Base-by-base conservation (phyloP, 1,140 invertebrate genomes). In the Helicoverpa zea region DNA sequence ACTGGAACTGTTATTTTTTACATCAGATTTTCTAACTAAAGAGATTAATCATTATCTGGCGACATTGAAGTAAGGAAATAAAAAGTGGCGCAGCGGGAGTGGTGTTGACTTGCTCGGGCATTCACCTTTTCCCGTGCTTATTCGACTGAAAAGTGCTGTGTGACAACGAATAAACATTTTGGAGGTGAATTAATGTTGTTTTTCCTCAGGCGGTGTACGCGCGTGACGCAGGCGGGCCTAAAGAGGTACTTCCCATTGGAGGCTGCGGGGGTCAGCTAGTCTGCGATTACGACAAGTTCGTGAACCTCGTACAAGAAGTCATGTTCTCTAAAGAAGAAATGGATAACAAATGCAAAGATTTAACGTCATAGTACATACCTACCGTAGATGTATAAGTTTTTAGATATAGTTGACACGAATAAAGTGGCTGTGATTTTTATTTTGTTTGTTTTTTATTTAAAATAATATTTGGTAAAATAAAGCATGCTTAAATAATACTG, bases 251-350 rank as follows among this genome's bases (percentile, higher is more conserved):
- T 1, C 89, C 89, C 1, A 86, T 94, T 14, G 61, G 81, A 7
- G 92, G 91, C 1, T 94, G 93, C 66, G 89, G 87, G 7, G 90
- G 83, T 10, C 47, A 79, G 16, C 64, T 66, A 0, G 74, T 94
- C 3, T 94, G 93, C 64, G 88, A 92, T 54, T 94, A 90, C 63
- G 87, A 89, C 14, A 89, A 86, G 35, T 94, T 94, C 81, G 35
- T 91, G 0, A 79, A 56, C 16, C 82, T 94, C 9, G 88, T 87
- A 13, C 76, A 85, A 66, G 84, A 90, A 23, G 72, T 82, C 13
- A 47, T 86, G 1, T 83, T 86, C 52, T 83, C 87, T 12, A 74
- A 83, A 11, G 81, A 80, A 29, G 89, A 92, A 30, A 91, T 83
- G 30, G 83, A 80, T 16, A 56, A 81, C n/a, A 61, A 87, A 75